Percentiles rank a stretch among this genome's conserved stretches.
Evolutionary conservation across 1,140 invertebrate genomes (phyloP).

Genomic region (Sipha flava): DNA sequence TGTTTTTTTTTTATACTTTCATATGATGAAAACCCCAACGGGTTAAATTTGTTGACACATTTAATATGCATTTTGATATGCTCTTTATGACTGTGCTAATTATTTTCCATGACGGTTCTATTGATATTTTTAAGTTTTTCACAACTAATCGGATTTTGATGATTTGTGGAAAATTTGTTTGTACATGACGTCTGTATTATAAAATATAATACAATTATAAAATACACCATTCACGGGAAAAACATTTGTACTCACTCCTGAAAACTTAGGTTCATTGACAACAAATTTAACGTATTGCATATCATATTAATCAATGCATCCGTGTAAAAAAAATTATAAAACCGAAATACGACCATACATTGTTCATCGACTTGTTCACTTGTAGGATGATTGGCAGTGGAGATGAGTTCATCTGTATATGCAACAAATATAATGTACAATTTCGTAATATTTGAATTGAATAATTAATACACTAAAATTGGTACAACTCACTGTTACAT

Average conservation of each 20-base stretch:
- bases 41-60: not conserved
- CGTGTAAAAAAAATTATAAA: not conserved
- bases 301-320: not conserved
- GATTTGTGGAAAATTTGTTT: not conserved
- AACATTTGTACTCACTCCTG: not conserved
- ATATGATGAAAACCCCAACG: not conserved
- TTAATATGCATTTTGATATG: not conserved
- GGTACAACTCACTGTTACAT: not conserved
- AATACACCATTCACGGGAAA: too few relatives aligned
- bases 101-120: not conserved
- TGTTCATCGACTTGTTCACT: not conserved
- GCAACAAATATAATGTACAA: too few relatives aligned
- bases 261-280: not conserved
- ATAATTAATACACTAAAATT: too few relatives aligned
- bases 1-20: not conserved
- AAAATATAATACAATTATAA: not conserved
- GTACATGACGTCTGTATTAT: not conserved
- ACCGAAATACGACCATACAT: not conserved
- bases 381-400: not conserved
- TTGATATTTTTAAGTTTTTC: not conserved
- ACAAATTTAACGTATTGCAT: not conserved
- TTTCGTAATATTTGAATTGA: too few relatives aligned
- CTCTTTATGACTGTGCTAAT: too few relatives aligned
- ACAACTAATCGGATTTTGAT: not conserved
- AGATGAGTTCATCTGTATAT: not conserved